A percentile compares a stretch with the other conserved stretches of the same genome.
Evolutionary conservation across 2,113 vertebrate genomes (phyloP).

Genomic region (Pelodiscus sinensis): DNA sequence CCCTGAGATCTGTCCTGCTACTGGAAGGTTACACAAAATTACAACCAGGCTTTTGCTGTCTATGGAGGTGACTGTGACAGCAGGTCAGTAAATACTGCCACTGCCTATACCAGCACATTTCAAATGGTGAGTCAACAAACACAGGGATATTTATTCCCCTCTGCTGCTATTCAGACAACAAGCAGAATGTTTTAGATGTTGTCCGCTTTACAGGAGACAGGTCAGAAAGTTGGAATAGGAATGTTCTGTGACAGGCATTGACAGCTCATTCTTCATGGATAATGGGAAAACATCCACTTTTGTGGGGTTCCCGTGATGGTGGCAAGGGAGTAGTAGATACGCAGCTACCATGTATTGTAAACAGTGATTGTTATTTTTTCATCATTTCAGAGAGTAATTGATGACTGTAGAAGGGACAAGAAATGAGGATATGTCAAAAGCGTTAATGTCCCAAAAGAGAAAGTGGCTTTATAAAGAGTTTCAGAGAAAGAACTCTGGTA

Average conservation of each 20-base stretch:
- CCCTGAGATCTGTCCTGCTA: not conserved
- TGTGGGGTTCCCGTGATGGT: accelerated
- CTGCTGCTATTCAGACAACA: not conserved
- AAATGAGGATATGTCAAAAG: slow-evolving; percentile 23
- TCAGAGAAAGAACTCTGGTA: not conserved
- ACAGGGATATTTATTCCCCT: not conserved
- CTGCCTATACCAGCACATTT: not conserved
- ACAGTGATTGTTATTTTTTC: not conserved
- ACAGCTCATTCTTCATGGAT: not conserved
- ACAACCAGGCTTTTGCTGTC: not conserved
- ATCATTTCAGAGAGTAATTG: not conserved
- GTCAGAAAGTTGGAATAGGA: not conserved
- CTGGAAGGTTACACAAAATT: too few relatives aligned
- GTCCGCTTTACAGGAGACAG: not conserved
- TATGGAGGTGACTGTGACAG: not conserved
- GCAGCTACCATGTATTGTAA: not conserved
- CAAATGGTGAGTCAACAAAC: not conserved
- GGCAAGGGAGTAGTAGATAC: not conserved
- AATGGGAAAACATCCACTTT: not conserved
- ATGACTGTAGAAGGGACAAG: not conserved
- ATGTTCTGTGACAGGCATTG: not conserved
- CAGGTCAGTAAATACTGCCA: not conserved
- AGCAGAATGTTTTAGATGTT: not conserved
- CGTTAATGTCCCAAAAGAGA: slow-evolving; percentile 1
- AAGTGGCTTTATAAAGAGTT: not conserved